Base-by-base conservation (phyloP, 2,888 invertebrate genomes). In the Physocephala rufipes region DNA sequence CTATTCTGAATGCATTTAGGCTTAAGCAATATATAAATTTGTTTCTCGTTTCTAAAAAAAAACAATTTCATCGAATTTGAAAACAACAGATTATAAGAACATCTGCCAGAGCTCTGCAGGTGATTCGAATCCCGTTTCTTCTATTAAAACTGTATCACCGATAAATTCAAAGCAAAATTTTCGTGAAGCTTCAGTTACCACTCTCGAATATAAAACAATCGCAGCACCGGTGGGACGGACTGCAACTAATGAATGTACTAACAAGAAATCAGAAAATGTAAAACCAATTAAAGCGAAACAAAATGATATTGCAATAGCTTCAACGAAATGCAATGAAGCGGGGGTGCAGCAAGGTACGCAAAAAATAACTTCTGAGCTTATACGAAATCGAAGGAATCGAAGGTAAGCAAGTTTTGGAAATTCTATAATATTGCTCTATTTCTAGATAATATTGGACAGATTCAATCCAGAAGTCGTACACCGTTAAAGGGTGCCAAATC, bases 401-500 rank as follows among this genome's bases (percentile, higher is more conserved):
- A 36, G 36, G 36, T 36, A 7, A 36, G 36, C 36, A 9, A 36
- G 36, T 4, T 9, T 36, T 36, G 9, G 9, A 36, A 36, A 36
- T 36, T 4, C 36, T 7, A 36, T 36, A 36, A 36, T 36, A 36
- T 36, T 36, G 24, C 36, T n/a, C 7, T n/a, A n/a, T 16, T 67
- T 47, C 47, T 28, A 67, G 67, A 59, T 47, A n/a, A 28, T 28
- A 45, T 3, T 24, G 59, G 28, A 26, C 13, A 45, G 13, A 47
- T 24, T 21, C 7, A 58, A 55, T 47, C 43, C 2, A 64, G 26
- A n/a, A 45, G 19, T 5, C 47, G n/a, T 47, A 15, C 36, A 28
- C 28, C 58, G 15, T 15, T 15, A 7, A 53, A 66, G 4, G 19
- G 9, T 21, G 30, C 28, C 24, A 53, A 69, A 19, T 24, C 55